Percentiles rank a stretch among this genome's conserved stretches.
Conservation (phyloP, 2,888 invertebrate genomes). For the Blastobasis lacticolella region DNA sequence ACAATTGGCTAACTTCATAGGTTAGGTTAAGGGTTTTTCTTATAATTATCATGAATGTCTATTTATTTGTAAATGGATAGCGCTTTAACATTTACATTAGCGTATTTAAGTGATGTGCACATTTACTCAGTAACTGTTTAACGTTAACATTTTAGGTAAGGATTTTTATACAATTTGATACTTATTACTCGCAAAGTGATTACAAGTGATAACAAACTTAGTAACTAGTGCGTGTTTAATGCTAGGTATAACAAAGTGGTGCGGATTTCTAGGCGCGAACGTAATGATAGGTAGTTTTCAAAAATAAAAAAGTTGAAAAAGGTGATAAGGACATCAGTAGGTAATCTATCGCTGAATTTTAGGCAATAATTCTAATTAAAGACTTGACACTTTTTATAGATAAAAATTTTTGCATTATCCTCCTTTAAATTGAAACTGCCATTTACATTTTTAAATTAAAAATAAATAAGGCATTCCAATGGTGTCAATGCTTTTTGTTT, state of each 20-base stretch:
- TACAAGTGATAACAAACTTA: slow-evolving; percentile 65
- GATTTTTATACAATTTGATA: slow-evolving; percentile 71
- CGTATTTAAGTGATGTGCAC: slow-evolving; percentile 54
- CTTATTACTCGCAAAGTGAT: slow-evolving; percentile 71
- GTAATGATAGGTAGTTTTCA: slow-evolving; percentile 11
- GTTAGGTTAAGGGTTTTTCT: slow-evolving; percentile 57
- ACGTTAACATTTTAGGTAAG: slow-evolving; percentile 57
- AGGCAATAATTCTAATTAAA: slow-evolving; percentile 65
- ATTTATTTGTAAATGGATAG: slow-evolving; percentile 63
- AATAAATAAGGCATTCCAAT: slow-evolving; percentile 5
- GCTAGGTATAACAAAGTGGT: slow-evolving; percentile 50
- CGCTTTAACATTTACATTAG: slow-evolving; percentile 54
- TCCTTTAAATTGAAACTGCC: slow-evolving; percentile 59
- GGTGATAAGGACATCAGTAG: slow-evolving; percentile 1
- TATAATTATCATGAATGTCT: slow-evolving; percentile 63
- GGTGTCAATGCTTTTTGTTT: too few relatives aligned
- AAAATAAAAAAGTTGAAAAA: slow-evolving; percentile 1
- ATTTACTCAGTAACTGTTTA: slow-evolving; percentile 62
- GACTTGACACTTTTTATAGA: slow-evolving; percentile 66
- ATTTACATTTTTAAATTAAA: slow-evolving; percentile 42
- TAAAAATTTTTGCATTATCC: slow-evolving; percentile 55
- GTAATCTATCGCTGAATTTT: slow-evolving; percentile 39
- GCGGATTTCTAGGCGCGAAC: slow-evolving; percentile 54
- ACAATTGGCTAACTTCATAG: slow-evolving; percentile 44
- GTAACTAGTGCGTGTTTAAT: slow-evolving; percentile 58